Conservation (phyloP, 1,140 invertebrate species). For the Phymastichus coffea region DNA sequence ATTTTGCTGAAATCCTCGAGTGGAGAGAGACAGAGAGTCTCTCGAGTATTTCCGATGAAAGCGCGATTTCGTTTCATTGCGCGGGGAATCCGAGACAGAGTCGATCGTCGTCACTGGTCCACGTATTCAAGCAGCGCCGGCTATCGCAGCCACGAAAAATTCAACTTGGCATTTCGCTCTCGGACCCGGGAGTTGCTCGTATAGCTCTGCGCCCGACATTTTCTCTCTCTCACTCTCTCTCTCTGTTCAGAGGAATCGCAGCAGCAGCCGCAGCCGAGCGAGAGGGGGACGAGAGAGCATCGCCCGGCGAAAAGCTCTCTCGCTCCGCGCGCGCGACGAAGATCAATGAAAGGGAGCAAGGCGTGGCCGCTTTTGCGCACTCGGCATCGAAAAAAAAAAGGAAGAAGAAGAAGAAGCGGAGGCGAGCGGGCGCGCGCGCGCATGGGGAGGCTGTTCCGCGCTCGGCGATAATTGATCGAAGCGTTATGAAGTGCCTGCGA, state of each 20-base stretch:
- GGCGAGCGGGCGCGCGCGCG: constrained; percentile 20
- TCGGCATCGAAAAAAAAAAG: too few species aligned
- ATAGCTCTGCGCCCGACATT: too few species aligned
- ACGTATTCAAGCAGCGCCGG: too few species aligned
- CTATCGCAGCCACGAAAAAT: too few species aligned
- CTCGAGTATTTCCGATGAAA: too few species aligned
- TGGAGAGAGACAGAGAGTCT: too few species aligned
- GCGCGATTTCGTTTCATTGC: not conserved
- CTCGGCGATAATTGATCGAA: constrained; percentile 55
- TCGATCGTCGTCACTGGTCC: not conserved
- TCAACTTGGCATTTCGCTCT: too few species aligned
- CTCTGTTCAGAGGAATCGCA: not conserved
- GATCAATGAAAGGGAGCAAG: constrained; percentile 53
- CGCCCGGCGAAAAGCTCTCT: not conserved
- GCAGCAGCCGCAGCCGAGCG: not conserved
- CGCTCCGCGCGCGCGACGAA: constrained; percentile 37
- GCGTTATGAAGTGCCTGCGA: constrained; percentile 36
- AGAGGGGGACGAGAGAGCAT: not conserved
- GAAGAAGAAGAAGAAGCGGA: too few species aligned
- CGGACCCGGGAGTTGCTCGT: not conserved
- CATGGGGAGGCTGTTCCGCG: constrained; percentile 50
- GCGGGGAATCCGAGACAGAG: not conserved
- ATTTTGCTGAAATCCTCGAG: not conserved
- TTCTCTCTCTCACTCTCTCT: not conserved
- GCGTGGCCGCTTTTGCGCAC: constrained; percentile 30